Evolutionary conservation across 2,113 vertebrate species (phyloP), one percentile per base, ranked within the genome.

Genomic region (Gasterosteus nipponicus): DNA sequence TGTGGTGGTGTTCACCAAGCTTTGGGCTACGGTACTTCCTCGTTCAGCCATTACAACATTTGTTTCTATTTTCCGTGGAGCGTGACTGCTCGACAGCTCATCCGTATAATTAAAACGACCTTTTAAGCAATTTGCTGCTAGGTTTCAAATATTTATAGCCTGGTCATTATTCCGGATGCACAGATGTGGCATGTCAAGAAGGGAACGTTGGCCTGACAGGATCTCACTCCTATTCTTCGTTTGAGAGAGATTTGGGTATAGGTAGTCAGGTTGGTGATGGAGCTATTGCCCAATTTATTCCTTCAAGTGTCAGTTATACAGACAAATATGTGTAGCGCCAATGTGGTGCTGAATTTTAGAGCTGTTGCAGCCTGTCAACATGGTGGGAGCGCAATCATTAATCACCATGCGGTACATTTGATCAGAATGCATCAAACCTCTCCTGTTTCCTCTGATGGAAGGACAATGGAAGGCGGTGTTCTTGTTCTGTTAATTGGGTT

Each of bases 401-500:
- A 93, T 89, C 91, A 90, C 89, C 89, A 92, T 90, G 84, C 56
- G 16, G 56, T 31, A 57, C 91, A 92, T 92, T 89, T 93, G 93
- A 94, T 94, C 89, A 93, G 91, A 93, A 93, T 89, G 78, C 85
- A 89, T 81, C 86, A 73, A 88, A 90, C 90, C 89, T 92, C 87
- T 86, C 85, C 87, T 89, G 91, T 93, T 91, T 92, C 91, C 91
- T 93, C 91, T 92, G 92, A 93, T 93, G 90, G 92, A 90, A 89
- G 86, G 87, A 92, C 87, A 89, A 87, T 90, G 87, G 89, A 89
- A 76, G 82, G 83, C 83, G 84, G 78, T 90, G 92, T 93, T 90
- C 92, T 92, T 91, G 87, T 91, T 88, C 82, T 77, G 62, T 88
- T 93, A 92, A 95, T 94, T 95, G 90, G 92, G 90, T 94, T 95